Percentiles rank a stretch among this genome's conserved stretches.
These are phyloP conservation scores for Callocephalon fimbriatum DNA, from an alignment of 2,113 vertebrate genomes.

Conservation along the genomic window DNA sequence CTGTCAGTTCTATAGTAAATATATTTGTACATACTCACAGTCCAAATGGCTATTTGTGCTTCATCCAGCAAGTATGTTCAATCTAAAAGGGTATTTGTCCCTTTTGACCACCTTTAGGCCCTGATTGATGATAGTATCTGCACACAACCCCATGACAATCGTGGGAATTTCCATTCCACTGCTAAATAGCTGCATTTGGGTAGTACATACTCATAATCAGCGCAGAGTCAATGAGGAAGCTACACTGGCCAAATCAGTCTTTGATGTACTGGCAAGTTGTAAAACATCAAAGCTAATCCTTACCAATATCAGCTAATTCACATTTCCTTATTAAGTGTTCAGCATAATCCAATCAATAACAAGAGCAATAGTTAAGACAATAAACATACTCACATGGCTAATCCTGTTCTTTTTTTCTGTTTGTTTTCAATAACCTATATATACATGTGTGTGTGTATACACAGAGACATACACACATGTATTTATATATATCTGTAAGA, in stretches of 20 bases:
- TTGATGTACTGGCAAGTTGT: not conserved
- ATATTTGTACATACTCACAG: not conserved
- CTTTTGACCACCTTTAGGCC: not conserved
- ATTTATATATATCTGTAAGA: not conserved
- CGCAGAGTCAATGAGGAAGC: not conserved
- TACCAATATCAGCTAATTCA: not conserved
- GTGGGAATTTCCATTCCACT: not conserved
- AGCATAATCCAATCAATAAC: not conserved
- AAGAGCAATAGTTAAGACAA: not conserved
- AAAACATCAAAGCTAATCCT: not conserved
- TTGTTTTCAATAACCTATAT: not conserved
- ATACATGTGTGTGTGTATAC: accelerated
- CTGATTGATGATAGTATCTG: not conserved
- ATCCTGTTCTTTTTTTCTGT: not conserved
- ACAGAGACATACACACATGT: not conserved
- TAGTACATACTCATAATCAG: not conserved
- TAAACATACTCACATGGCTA: not conserved
- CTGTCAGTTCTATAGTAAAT: not conserved
- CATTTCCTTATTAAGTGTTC: not conserved
- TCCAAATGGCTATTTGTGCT: not conserved
- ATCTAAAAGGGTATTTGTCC: not conserved
- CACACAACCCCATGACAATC: not conserved
- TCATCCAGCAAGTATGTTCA: not conserved
- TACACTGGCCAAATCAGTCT: not conserved
- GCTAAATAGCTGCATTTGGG: not conserved